phyloP scores from a whole-genome alignment of 2,888 invertebrate species.

The Drosophila tripunctata region DNA sequence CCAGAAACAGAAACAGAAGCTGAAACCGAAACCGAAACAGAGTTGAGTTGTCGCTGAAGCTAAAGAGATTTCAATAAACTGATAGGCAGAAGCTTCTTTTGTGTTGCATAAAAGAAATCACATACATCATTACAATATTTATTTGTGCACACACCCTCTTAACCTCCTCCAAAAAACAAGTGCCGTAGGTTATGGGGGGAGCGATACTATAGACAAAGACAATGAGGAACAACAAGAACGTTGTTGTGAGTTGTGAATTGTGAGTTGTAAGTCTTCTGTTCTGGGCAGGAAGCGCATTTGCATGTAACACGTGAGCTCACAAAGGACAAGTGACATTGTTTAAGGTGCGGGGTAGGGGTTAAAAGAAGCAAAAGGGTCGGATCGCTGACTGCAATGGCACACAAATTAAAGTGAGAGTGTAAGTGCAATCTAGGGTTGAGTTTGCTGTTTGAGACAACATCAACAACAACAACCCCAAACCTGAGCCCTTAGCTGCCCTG shows the following conservation, averaged over 20 bases:
- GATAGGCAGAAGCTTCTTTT: constrained; percentile 61
- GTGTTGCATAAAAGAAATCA: constrained; percentile 66
- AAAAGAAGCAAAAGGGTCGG: constrained; percentile 22
- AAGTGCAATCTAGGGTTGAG: constrained; percentile 48
- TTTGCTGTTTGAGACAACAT: constrained; percentile 28
- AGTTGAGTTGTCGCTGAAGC: constrained; percentile 41
- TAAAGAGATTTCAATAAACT: constrained; percentile 74
- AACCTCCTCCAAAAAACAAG: constrained; percentile 36
- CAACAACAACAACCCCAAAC: constrained; percentile 9
- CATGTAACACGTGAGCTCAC: constrained; percentile 77
- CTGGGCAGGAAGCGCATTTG: constrained; percentile 70
- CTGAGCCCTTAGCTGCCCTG: constrained; percentile 7
- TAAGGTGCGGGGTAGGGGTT: constrained; percentile 39
- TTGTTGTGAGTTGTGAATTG: constrained; percentile 38
- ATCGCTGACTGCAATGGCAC: constrained; percentile 66
- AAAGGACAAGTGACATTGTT: constrained; percentile 77
- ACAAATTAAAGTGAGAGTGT: constrained; percentile 77
- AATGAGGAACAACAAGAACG: constrained; percentile 23
- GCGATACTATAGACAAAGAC: constrained; percentile 40
- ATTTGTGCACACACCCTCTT: constrained; percentile 60
- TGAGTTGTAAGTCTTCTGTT: constrained; percentile 50
- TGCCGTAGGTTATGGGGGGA: background rate
- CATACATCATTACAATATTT: constrained; percentile 79
- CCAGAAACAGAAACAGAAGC: background rate
- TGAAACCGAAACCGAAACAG: background rate